Evolutionary conservation across 2,113 vertebrate species (phyloP), one percentile per base, ranked within the genome.

Genomic region (Melospiza melodia): DNA sequence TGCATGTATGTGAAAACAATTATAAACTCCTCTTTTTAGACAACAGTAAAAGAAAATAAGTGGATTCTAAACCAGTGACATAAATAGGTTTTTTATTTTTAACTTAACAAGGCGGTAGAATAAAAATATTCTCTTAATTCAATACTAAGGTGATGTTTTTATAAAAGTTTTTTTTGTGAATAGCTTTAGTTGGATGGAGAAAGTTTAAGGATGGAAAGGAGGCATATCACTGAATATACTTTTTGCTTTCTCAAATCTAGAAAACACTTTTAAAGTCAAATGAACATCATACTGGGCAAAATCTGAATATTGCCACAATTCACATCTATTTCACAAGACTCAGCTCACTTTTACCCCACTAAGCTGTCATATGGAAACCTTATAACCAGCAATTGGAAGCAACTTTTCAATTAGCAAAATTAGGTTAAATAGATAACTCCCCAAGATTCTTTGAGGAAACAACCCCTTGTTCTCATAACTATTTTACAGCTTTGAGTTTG

Each of bases 121-220:
- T 31, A 15, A 52, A 73, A 81, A 81, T 46, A 43, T 27, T 67
- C 8, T 19, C 5, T 71, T 51, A 27, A 39, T 24, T 55, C 30
- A 85, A n/a, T 7, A 39, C 2, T 46, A 80, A 68, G 6, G 16
- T 31, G 5, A 0, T 1, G 2, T 0, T 25, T 19, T 73, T 65
- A 67, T 13, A 5, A 28, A 24, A 24, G 2, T 8, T 55, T 37
- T 33, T 76, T 69, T 61, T 16, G 6, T 10, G 31, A 62, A 75
- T 83, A 62, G 1, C 1, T 4, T 1, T 31, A 12, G 2, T 16
- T 69, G 12, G 11, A 28, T 39, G 25, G 10, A 48, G 62, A 83
- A 79, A 31, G 4, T 11, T 1, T 9, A 65, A 43, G 4, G 9
- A 37, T 14, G 9, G 25, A 49, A 83, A 91, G 13, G 3, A 85